Evolutionary conservation across 30 jellyfish, hydroid and myxozoan genomes (phyloP).

Genomic region (Aurelia sp.): DNA sequence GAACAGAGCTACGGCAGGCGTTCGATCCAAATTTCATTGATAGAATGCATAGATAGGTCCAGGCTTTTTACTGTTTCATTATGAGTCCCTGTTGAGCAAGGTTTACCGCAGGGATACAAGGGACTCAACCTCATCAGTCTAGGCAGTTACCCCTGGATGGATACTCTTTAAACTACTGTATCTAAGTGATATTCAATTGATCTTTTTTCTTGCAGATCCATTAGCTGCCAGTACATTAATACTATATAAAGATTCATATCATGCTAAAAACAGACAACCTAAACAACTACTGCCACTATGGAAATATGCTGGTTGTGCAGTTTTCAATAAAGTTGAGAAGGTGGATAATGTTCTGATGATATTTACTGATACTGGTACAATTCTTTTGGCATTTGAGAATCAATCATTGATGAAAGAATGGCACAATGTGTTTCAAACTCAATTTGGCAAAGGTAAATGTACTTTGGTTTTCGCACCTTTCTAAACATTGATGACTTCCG

Average conservation of each 20-base stretch:
- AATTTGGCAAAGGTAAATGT: conserved; percentile 79
- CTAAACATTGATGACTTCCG: too few relatives aligned
- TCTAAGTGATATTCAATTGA: background rate
- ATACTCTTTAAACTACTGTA: too few relatives aligned
- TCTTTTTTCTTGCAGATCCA: conserved; percentile 37
- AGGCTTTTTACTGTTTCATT: too few relatives aligned
- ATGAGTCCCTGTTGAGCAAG: too few relatives aligned
- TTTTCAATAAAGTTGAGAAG: conserved; percentile 58
- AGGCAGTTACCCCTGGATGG: too few relatives aligned
- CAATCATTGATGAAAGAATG: conserved; percentile 54
- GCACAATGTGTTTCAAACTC: conserved; percentile 51
- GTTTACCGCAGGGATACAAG: too few relatives aligned
- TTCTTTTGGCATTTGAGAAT: conserved; percentile 64
- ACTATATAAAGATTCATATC: conserved; percentile 81
- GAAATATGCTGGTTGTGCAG: conserved; percentile 78
- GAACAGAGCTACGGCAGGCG: too few relatives aligned
- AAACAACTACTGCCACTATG: conserved; percentile 69
- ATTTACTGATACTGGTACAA: conserved; percentile 73
- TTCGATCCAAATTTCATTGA: too few relatives aligned
- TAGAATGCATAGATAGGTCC: too few relatives aligned
- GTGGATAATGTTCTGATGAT: conserved; percentile 77
- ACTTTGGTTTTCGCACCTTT: background rate
- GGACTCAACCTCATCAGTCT: too few relatives aligned
- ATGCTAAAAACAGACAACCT: conserved; percentile 58
- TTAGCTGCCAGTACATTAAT: conserved; percentile 43